Base-by-base conservation (phyloP, 2,113 vertebrate species). In the Crypturellus undulatus region DNA sequence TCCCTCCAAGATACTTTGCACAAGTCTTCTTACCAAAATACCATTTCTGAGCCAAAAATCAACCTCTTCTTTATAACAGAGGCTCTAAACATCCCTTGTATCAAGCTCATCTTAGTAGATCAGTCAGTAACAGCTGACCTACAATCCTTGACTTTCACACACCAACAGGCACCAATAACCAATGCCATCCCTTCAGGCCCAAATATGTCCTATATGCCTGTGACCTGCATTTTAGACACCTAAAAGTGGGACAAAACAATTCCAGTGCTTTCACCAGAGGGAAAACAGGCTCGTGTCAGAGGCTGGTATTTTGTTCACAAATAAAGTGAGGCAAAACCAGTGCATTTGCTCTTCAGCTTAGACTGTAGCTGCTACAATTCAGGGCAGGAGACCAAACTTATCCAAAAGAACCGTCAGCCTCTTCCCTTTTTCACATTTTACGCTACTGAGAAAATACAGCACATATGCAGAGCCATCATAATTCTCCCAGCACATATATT, bases 221-320 rank as follows among this genome's bases (percentile, higher is more conserved):
- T 94, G 96, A 96, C 94, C 96, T 81, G 95, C 67, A 96, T 94
- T 92, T 89, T 2, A 85, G 85, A 79, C 60, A 84, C 64, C 49
- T 51, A 36, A 7, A 95, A 92, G 87, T 54, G 89, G 89, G 64
- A 68, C 87, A 90, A 77, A 82, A 78, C 84, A 93, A 78, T 30
- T 18, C 56, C 54, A 30, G 38, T 32, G 82, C 64, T 92, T 47
- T 73, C 51, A 24, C 40, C 59, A 58, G 79, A 43, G 68, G 51
- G 65, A 92, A 75, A 56, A 58, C 69, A 60, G 34, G 58, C 79
- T 43, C 59, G 51, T 49, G 38, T 28, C 67, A 70, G 42, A 78
- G 34, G 11, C 60, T 28, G 42, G 71, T 42, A 42, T 58, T 83
- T 32, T 34, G 8, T 80, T 81, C 82, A 63, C 54, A 32, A 62